Conservation (phyloP, 2,797 vertebrate species). For the Amphiprion clarkii region DNA sequence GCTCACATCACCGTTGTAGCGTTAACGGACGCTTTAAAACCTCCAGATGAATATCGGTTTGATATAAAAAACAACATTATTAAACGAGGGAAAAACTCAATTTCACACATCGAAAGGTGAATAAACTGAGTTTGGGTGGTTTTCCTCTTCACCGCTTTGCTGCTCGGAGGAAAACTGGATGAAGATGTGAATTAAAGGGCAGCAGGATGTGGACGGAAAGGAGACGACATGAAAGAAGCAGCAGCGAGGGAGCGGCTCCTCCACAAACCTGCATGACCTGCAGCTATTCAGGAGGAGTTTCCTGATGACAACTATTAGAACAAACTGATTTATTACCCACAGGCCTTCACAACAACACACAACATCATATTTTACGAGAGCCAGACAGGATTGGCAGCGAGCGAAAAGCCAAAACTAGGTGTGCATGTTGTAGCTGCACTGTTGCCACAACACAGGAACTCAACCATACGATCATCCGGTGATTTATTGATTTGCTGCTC, state of each 20-base stretch:
- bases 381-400: slow-evolving; percentile 16
- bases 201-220: slow-evolving; percentile 27
- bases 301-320: slow-evolving; percentile 56
- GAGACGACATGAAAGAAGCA: slow-evolving; percentile 38
- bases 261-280: slow-evolving; percentile 47
- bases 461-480: slow-evolving; percentile 23
- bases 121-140: slow-evolving; percentile 64
- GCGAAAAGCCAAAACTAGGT: slow-evolving; percentile 1
- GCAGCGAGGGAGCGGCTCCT: slow-evolving; percentile 22
- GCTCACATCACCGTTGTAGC: slow-evolving; percentile 8
- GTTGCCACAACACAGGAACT: slow-evolving; percentile 39
- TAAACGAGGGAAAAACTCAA: slow-evolving; percentile 60
- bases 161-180: slow-evolving; percentile 40
- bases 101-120: slow-evolving; percentile 78
- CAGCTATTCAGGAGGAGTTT: slow-evolving; percentile 56
- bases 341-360: not conserved
- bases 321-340: slow-evolving; percentile 59
- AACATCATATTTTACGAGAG: slow-evolving; percentile 40
- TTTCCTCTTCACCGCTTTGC: slow-evolving; percentile 62
- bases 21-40: slow-evolving; percentile 12
- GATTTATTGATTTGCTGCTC: slow-evolving; percentile 28
- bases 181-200: slow-evolving; percentile 58
- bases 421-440: slow-evolving; percentile 6
- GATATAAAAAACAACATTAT: not conserved
- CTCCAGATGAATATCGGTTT: slow-evolving; percentile 26